A percentile compares a stretch with the other conserved stretches of the same genome.
Conservation (phyloP, 2,888 invertebrate species). For the Trimorus sp. region DNA sequence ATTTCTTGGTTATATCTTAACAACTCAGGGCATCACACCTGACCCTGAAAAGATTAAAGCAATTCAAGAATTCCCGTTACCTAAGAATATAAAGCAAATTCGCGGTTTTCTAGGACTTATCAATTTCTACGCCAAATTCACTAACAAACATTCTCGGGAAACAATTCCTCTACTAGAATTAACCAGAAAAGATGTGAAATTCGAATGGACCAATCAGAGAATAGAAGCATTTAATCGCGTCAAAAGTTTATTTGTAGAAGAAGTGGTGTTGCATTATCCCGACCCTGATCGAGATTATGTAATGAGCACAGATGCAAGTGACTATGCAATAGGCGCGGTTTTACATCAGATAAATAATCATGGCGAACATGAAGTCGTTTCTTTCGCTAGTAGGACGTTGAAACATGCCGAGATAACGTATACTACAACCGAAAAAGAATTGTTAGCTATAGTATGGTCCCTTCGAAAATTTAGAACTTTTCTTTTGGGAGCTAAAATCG, state of each 20-base stretch:
- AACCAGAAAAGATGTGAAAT: background rate
- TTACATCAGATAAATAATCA: slow-evolving; percentile 33
- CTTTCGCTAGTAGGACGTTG: slow-evolving; percentile 67
- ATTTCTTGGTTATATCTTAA: slow-evolving; percentile 13
- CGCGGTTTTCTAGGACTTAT: background rate
- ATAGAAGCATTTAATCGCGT: background rate
- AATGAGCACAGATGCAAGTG: slow-evolving; percentile 43
- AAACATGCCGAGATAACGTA: slow-evolving; percentile 63
- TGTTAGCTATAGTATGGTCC: slow-evolving; percentile 68
- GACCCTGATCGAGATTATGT: slow-evolving; percentile 25
- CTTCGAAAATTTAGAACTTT: slow-evolving; percentile 70
- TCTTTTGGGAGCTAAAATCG: slow-evolving; percentile 63
- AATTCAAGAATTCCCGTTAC: slow-evolving; percentile 11
- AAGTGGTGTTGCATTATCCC: slow-evolving; percentile 8
- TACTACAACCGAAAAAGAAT: slow-evolving; percentile 70
- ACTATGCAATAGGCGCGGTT: slow-evolving; percentile 46
- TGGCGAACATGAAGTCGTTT: slow-evolving; percentile 45
- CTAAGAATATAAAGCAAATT: slow-evolving; percentile 10
- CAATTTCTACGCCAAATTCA: slow-evolving; percentile 17
- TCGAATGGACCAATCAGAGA: slow-evolving; percentile 5
- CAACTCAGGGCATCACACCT: slow-evolving; percentile 2
- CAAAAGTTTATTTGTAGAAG: slow-evolving; percentile 16
- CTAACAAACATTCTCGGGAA: background rate
- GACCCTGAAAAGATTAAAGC: slow-evolving; percentile 7
- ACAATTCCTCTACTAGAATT: slow-evolving; percentile 2